Evolutionary conservation across 37 sponge, comb jelly and placozoan genomes (phyloP).

Genomic region (Bolinopsis microptera): DNA sequence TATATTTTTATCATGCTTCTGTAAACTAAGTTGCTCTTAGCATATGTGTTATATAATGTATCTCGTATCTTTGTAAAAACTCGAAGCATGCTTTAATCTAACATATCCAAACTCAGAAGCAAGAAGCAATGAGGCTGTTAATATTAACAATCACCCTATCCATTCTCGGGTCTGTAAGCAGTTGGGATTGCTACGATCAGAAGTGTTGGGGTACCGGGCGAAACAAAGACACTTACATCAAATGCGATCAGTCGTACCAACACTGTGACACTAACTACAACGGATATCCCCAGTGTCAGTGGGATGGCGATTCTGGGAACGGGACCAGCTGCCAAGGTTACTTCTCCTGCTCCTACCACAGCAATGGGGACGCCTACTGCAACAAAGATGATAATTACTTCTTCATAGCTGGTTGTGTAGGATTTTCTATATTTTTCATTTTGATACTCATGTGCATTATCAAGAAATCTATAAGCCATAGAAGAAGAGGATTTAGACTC

Average conservation of each 20-base stretch:
- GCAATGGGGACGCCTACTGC: background rate
- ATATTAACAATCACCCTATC: too few species aligned
- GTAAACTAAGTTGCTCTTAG: too few species aligned
- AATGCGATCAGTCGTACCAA: background rate
- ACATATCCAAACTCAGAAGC: too few species aligned
- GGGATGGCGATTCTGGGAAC: background rate
- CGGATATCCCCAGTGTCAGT: conserved; percentile 10
- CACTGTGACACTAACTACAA: background rate
- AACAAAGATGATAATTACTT: background rate
- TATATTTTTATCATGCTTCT: too few species aligned
- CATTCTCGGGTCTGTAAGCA: too few species aligned
- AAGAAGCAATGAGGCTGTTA: too few species aligned
- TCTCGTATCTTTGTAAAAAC: too few species aligned
- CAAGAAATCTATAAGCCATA: background rate
- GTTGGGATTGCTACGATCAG: conserved; percentile 7
- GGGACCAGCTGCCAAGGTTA: background rate
- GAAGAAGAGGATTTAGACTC: background rate
- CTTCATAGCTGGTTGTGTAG: background rate
- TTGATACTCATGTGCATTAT: background rate
- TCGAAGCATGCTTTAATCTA: too few species aligned
- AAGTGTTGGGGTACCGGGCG: background rate
- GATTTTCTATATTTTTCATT: background rate
- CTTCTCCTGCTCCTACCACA: background rate
- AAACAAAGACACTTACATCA: background rate
- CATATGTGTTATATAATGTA: too few species aligned